Percentiles rank a stretch among this genome's conserved stretches.
Evolutionary conservation across 1,140 invertebrate genomes (phyloP).

Genomic region (Dreissena polymorpha): DNA sequence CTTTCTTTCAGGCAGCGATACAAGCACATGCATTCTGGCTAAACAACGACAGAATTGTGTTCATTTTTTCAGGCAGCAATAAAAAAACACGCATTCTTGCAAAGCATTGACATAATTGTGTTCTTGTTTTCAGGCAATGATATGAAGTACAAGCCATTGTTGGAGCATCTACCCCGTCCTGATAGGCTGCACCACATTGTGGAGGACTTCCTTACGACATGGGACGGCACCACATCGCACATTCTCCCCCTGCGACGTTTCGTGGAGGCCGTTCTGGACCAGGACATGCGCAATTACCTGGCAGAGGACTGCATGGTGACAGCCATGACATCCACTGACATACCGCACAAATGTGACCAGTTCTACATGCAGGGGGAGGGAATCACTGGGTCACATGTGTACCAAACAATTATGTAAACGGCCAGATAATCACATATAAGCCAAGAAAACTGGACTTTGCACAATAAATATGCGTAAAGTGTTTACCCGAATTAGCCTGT

Average conservation of each 20-base stretch:
- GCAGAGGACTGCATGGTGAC: slow-evolving; percentile 76
- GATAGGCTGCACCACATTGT: slow-evolving; percentile 79
- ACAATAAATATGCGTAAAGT: no score
- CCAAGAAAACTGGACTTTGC: no score
- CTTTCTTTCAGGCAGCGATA: no score
- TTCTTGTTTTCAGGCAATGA: slow-evolving; percentile 72
- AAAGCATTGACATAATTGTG: no score
- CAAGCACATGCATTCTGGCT: no score
- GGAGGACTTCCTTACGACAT: slow-evolving; percentile 81
- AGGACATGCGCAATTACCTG: slow-evolving; percentile 77
- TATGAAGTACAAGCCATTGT: slow-evolving; percentile 62
- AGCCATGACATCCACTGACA: slow-evolving; percentile 68
- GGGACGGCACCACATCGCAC: slow-evolving; percentile 78
- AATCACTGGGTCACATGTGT: no score
- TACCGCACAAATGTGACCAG: slow-evolving; percentile 71
- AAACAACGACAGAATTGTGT: no score
- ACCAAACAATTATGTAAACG: no score
- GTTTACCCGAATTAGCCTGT: no score
- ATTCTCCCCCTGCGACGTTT: slow-evolving; percentile 79
- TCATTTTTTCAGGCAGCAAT: slow-evolving; percentile 72
- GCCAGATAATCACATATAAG: no score
- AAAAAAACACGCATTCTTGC: no score
- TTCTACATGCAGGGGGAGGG: slow-evolving; percentile 65
- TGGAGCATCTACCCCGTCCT: slow-evolving; percentile 76
- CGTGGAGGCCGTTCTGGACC: slow-evolving; percentile 72